A percentile compares a stretch with the other conserved stretches of the same genome.
These are phyloP conservation scores for Cetonia aurata DNA, from an alignment of 2,888 invertebrate genomes.

Conservation along the genomic window DNA sequence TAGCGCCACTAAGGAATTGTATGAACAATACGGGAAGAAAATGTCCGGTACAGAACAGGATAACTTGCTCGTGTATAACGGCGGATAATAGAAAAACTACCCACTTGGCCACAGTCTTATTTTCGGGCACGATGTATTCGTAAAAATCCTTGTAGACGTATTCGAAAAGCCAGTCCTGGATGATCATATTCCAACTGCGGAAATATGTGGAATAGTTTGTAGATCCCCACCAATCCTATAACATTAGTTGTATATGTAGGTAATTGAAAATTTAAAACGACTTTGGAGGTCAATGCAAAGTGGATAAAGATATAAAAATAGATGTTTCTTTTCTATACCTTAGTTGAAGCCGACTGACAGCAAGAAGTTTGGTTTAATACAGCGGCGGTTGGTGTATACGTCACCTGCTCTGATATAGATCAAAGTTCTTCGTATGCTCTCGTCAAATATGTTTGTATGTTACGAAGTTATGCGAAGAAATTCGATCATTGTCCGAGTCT, in stretches of 20 bases:
- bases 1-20: slow-evolving; percentile 79
- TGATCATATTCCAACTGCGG: slow-evolving; percentile 95
- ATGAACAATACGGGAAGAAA: slow-evolving; percentile 89
- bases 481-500: no score
- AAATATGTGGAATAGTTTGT: slow-evolving; percentile 86
- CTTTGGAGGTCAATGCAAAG: not conserved
- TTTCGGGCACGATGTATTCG: slow-evolving; percentile 65
- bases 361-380: no score
- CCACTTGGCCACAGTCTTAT: slow-evolving; percentile 70
- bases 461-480: no score
- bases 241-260: slow-evolving; percentile 43
- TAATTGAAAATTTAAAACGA: no score
- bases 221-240: slow-evolving; percentile 95
- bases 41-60: slow-evolving; percentile 83
- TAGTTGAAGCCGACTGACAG: no score
- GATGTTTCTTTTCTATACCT: no score
- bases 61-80: slow-evolving; percentile 88
- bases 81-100: slow-evolving; percentile 86
- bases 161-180: slow-evolving; percentile 93
- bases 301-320: slow-evolving; percentile 11
- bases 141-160: slow-evolving; percentile 85
- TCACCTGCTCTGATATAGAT: no score
- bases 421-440: no score
- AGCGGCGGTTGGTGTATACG: no score
- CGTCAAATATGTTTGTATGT: no score